phyloP scores from a whole-genome alignment of 2,113 vertebrate genomes.

The Lycocorax pyrrhopterus region DNA sequence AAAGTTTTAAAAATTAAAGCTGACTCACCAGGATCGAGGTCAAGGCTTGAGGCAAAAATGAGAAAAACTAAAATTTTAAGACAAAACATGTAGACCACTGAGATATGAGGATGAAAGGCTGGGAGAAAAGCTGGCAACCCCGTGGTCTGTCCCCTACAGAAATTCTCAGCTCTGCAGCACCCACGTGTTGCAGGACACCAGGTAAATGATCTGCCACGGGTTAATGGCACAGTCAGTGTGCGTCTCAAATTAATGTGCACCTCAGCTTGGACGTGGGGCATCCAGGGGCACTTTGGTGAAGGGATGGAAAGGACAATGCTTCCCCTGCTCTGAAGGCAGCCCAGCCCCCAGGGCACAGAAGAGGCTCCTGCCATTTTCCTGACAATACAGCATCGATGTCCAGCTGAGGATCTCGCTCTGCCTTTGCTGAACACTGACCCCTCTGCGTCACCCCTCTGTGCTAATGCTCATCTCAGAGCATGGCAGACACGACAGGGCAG shows the following conservation, averaged over 20 bases:
- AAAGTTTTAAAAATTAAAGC: not conserved
- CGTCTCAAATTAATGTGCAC: not conserved
- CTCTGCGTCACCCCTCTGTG: not conserved
- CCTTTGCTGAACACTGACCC: not conserved
- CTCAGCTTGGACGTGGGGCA: accelerated
- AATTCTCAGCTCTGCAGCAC: not conserved
- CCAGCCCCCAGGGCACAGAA: not conserved
- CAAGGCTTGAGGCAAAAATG: not conserved
- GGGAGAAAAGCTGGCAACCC: not conserved
- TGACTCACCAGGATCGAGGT: not conserved
- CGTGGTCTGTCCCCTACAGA: not conserved
- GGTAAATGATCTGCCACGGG: not conserved
- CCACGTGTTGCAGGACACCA: accelerated
- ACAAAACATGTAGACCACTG: not conserved
- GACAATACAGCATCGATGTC: not conserved
- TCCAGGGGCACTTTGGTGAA: not conserved
- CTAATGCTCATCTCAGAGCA: not conserved
- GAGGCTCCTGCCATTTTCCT: not conserved
- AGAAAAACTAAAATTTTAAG: not conserved
- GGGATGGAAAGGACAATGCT: not conserved
- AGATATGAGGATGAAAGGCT: not conserved
- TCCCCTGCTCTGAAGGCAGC: not conserved
- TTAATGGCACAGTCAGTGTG: not conserved
- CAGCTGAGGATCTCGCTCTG: not conserved
- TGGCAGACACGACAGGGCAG: not conserved